A percentile compares a stretch with the other conserved stretches of the same genome.
Conservation (phyloP, 2,113 vertebrate species). For the Scartelaos histophorus region DNA sequence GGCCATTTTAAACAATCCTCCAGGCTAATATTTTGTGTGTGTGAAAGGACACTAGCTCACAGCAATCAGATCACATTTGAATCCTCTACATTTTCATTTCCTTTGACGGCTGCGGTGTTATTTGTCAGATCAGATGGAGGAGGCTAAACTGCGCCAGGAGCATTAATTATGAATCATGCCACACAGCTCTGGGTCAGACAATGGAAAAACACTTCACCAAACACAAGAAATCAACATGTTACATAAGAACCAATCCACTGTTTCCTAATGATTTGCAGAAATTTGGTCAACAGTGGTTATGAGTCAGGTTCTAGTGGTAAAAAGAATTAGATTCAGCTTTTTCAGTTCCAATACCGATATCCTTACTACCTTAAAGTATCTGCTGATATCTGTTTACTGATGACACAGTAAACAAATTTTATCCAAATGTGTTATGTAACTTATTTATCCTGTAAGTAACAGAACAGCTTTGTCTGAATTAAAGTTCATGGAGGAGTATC, state of each 20-base stretch:
- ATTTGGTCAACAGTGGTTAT: background rate
- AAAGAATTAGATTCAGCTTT: too few species aligned
- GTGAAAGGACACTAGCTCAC: background rate
- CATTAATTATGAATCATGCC: slow-evolving; percentile 5
- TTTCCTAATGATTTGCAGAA: background rate
- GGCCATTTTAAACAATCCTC: background rate
- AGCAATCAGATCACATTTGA: background rate
- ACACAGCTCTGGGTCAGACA: background rate
- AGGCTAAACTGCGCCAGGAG: slow-evolving; percentile 6
- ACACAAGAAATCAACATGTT: background rate
- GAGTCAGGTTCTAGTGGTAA: background rate
- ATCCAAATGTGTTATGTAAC: too few species aligned
- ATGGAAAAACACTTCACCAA: slow-evolving; percentile 1
- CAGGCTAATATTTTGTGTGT: background rate
- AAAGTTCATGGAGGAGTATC: too few species aligned
- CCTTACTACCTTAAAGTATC: too few species aligned
- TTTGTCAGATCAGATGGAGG: slow-evolving; percentile 9
- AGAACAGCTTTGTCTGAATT: too few species aligned
- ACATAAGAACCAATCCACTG: background rate
- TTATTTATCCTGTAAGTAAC: too few species aligned
- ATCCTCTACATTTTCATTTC: background rate
- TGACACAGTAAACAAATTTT: too few species aligned
- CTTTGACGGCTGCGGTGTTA: background rate
- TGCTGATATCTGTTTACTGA: too few species aligned
- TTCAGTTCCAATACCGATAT: too few species aligned